A percentile compares a stretch with the other conserved stretches of the same genome.
Evolutionary conservation across 2,888 invertebrate genomes (phyloP).

Genomic region (Dicycla oo): DNA sequence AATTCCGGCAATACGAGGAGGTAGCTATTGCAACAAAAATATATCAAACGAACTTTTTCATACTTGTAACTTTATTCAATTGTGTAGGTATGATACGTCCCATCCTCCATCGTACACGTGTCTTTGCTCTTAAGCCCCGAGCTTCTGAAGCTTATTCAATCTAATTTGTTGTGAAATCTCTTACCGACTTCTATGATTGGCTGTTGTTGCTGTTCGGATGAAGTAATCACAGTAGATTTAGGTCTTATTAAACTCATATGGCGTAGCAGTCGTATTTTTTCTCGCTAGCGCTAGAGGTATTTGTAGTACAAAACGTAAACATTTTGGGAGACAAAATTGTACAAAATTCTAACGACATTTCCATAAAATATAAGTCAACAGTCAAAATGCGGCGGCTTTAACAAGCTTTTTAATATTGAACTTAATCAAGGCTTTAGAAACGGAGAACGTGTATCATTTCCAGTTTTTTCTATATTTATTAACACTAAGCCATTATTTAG

Average conservation of each 20-base stretch:
- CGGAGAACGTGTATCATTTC: background rate
- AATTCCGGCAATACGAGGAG: too few species aligned
- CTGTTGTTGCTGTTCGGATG: slow-evolving; percentile 10
- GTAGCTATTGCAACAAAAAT: background rate
- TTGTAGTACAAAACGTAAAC: background rate
- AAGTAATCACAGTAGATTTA: slow-evolving; percentile 20
- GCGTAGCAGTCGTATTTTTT: background rate
- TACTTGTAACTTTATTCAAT: slow-evolving; percentile 22
- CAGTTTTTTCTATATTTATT: background rate
- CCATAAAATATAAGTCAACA: background rate
- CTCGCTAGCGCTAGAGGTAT: too few species aligned
- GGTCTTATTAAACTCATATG: background rate
- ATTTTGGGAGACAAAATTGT: background rate
- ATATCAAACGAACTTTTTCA: slow-evolving; percentile 9
- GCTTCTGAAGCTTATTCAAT: slow-evolving; percentile 31
- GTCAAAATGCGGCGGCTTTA: background rate
- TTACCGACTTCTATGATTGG: slow-evolving; percentile 18
- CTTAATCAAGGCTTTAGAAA: background rate
- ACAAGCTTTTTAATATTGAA: background rate
- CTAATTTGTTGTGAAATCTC: slow-evolving; percentile 35
- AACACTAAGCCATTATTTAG: background rate
- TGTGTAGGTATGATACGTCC: slow-evolving; percentile 18
- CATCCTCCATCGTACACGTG: slow-evolving; percentile 3
- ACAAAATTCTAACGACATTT: background rate
- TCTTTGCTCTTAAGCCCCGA: slow-evolving; percentile 4